Base-by-base conservation (phyloP, 2,888 invertebrate species). In the Chloromyia formosa region DNA sequence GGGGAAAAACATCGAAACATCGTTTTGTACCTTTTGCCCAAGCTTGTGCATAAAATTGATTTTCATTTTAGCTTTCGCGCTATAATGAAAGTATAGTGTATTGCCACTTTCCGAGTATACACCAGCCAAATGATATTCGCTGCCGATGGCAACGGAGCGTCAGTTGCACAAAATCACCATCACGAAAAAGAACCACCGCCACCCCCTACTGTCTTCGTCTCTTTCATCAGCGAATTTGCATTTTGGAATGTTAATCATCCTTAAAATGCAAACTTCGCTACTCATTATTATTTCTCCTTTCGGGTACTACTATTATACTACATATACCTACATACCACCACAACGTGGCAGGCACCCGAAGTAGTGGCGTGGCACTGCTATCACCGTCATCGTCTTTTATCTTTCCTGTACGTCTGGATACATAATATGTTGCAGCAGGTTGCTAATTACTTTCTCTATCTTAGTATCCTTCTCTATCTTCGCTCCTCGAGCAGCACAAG, bases 211-310 rank as follows among this genome's bases (percentile, higher is more conserved):
- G n/a, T n/a, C n/a, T n/a, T 4, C 27, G 27, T 35, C 27, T n/a
- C 12, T n/a, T 12, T 49, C 49, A 7, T 3, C 27, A 27, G 49
- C 14, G 54, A 18, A 69, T 69, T 69, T 69, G 68, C 68, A 69
- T 69, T 69, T 69, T 69, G 53, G 68, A 69, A 69, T 69, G 68
- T 69, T 69, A 54, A 69, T 69, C 68, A 69, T 69, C 54, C 68
- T 69, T 69, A 69, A 69, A 69, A 69, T 69, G 68, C 68, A 69
- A 69, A 69, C 53, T 69, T 27, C n/a, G 18, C 23, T 27, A 53
- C 68, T 69, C 40, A 62, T 62, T 62, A 62, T 53, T 53, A 69
- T 54, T 54, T 69, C 27, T 35, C 20, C 27, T 27, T 54, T 9
- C 27, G 18, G 45, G 7, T 35, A 14, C 23, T 14, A 27, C 66